Conservation (phyloP, 1,140 invertebrate genomes). For the Caerostris extrusa region DNA sequence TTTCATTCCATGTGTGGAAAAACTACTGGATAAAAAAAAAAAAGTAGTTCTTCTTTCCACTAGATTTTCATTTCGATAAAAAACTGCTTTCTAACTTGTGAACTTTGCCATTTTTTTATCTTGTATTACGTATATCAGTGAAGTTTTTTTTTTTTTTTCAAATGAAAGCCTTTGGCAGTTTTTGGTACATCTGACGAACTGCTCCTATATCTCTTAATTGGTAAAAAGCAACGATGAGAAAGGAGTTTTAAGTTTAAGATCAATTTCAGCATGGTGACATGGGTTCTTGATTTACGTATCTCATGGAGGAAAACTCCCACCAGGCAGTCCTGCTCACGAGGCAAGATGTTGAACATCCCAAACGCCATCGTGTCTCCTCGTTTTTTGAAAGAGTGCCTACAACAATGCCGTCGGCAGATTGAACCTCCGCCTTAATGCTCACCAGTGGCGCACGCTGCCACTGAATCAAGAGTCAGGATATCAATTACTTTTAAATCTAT, state of each 20-base stretch:
- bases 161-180: background rate
- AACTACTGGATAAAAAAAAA: background rate
- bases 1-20: background rate
- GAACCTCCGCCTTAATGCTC: no score
- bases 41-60: background rate
- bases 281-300: no score
- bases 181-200: background rate
- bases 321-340: no score
- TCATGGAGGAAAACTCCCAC: no score
- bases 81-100: background rate
- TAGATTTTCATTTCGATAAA: background rate
- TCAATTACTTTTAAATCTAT: no score
- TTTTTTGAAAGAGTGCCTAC: no score
- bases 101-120: conserved; percentile 12
- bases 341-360: no score
- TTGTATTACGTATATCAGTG: background rate
- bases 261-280: conserved; percentile 43
- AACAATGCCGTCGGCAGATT: no score
- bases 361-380: no score
- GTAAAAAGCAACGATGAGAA: conserved; percentile 39
- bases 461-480: no score
- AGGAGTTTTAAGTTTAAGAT: conserved; percentile 40
- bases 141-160: background rate
- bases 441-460: no score
- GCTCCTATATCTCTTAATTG: conserved; percentile 39